phyloP scores from a whole-genome alignment of 1,140 invertebrate species.

The Aleiodes sp. region DNA sequence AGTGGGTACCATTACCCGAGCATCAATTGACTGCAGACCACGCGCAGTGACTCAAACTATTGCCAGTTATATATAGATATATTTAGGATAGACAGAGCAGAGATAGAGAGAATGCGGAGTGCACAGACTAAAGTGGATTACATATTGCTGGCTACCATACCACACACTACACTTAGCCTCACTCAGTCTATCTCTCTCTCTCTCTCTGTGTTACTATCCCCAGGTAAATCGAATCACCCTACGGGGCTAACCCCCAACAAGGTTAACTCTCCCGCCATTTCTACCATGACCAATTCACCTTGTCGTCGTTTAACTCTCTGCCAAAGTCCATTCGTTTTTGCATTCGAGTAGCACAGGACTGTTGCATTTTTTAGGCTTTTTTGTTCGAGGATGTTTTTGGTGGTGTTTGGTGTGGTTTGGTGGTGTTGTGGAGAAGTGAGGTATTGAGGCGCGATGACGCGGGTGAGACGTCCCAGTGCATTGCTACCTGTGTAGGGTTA shows the following conservation, averaged over 20 bases:
- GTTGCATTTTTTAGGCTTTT: constrained; percentile 33
- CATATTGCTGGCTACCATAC: constrained; percentile 45
- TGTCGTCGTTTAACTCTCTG: constrained; percentile 6
- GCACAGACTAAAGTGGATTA: constrained; percentile 46
- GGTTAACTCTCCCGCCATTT: constrained; percentile 15
- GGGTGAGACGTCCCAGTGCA: no score
- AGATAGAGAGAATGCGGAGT: constrained; percentile 39
- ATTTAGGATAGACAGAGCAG: constrained; percentile 18
- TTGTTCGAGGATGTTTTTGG: background rate
- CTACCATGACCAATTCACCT: constrained; percentile 16
- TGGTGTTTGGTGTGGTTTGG: no score
- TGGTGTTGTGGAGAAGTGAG: no score
- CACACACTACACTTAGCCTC: constrained; percentile 42
- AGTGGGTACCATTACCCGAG: constrained; percentile 10
- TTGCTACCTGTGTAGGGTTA: no score
- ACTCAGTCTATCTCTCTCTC: background rate
- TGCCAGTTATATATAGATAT: background rate
- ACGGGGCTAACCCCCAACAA: constrained; percentile 8
- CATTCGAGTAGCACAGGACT: constrained; percentile 10
- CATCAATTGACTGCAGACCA: constrained; percentile 26
- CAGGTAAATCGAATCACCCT: background rate
- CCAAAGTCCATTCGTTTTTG: no score
- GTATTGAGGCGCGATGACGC: no score
- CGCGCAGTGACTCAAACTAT: constrained; percentile 18
- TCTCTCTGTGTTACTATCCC: constrained; percentile 28